Percentiles rank a stretch among this genome's conserved stretches.
Conservation (phyloP, 2,113 vertebrate genomes). For the Mola mola region DNA sequence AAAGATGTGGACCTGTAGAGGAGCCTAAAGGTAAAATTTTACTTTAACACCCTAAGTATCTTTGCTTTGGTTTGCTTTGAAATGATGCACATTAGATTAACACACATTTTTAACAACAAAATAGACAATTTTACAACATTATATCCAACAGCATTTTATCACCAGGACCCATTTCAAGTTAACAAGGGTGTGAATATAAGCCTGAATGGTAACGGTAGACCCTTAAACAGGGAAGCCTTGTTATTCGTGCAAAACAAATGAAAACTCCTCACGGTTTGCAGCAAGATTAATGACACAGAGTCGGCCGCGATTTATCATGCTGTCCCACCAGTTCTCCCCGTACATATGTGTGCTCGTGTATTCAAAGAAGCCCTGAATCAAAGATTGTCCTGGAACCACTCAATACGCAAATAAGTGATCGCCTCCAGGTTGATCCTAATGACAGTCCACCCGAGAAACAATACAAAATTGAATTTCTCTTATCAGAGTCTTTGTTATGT, state of each 20-base stretch:
- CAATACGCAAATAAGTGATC: conserved; percentile 57
- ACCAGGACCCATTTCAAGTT: too few relatives aligned
- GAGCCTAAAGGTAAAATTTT: too few relatives aligned
- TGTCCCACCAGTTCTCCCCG: conserved; percentile 9
- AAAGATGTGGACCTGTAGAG: too few relatives aligned
- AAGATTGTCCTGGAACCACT: conserved; percentile 41
- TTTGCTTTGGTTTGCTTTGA: too few relatives aligned
- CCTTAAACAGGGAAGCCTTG: conserved; percentile 13
- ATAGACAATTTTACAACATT: too few relatives aligned
- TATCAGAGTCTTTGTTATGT: not conserved
- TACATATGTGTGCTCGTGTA: conserved; percentile 19
- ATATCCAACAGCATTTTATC: too few relatives aligned
- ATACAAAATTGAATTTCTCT: conserved; percentile 23
- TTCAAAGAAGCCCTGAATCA: conserved; percentile 44
- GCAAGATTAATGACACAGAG: conserved; percentile 59
- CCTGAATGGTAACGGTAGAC: conserved; percentile 14
- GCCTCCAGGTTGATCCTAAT: conserved; percentile 17
- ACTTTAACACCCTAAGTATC: too few relatives aligned
- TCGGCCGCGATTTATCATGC: conserved; percentile 48
- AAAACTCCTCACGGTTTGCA: conserved; percentile 29
- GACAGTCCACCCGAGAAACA: conserved; percentile 14
- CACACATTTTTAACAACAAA: too few relatives aligned
- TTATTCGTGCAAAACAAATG: conserved; percentile 54
- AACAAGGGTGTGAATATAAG: not conserved
- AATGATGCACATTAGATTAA: too few relatives aligned